phyloP scores from a whole-genome alignment of 2,888 invertebrate species.

The Stenichneumon culpator region DNA sequence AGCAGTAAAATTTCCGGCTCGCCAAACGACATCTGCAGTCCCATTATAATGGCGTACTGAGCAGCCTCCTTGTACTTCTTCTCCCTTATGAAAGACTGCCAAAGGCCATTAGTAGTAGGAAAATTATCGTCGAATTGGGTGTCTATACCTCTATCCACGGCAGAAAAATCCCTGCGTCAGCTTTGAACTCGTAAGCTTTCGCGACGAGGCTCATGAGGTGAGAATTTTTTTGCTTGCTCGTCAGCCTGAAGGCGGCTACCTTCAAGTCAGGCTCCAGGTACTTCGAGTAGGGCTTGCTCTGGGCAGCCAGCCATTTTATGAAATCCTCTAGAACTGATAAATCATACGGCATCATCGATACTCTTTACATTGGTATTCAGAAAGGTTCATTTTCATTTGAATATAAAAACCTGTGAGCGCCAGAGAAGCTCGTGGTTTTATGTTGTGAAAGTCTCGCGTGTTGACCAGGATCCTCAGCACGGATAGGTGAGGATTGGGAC shows the following conservation, averaged over 20 bases:
- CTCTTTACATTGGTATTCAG: not conserved
- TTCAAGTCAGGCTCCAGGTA: slow-evolving; percentile 87
- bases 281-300: slow-evolving; percentile 85
- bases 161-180: slow-evolving; percentile 88
- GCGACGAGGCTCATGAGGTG: slow-evolving; percentile 89
- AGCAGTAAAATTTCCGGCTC: slow-evolving; percentile 90
- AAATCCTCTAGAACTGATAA: slow-evolving; percentile 84
- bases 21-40: slow-evolving; percentile 89
- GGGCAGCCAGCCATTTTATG: slow-evolving; percentile 80
- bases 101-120: slow-evolving; percentile 79
- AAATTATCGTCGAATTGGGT: not conserved
- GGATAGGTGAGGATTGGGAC: slow-evolving; percentile 88
- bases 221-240: slow-evolving; percentile 89
- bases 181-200: slow-evolving; percentile 88
- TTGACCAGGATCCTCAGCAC: slow-evolving; percentile 88
- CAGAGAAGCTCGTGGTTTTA: slow-evolving; percentile 88
- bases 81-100: slow-evolving; percentile 86
- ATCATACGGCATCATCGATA: not conserved
- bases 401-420: slow-evolving; percentile 85
- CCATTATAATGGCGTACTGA: slow-evolving; percentile 89
- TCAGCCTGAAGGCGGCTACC: slow-evolving; percentile 90
- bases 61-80: slow-evolving; percentile 91
- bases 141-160: slow-evolving; percentile 75
- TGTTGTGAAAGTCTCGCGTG: slow-evolving; percentile 88
- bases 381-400: not conserved